Evolutionary conservation across 2,113 vertebrate species (phyloP).

Genomic region (Heteronetta atricapilla): DNA sequence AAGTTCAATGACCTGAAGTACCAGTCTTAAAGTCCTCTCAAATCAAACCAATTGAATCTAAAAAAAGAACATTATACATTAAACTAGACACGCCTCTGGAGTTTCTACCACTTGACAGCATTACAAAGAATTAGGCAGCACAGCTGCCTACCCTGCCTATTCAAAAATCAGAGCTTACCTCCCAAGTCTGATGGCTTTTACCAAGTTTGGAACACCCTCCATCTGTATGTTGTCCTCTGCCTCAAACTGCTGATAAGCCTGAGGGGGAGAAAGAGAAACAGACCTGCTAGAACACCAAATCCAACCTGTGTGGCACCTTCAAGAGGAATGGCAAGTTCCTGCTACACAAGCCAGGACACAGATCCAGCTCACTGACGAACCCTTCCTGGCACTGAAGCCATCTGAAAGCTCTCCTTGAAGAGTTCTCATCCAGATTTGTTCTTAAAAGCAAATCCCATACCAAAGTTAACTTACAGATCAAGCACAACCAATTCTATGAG

Average conservation of each 20-base stretch:
- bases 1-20: background rate
- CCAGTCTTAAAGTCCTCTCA: background rate
- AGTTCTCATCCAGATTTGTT: conserved; percentile 6
- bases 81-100: background rate
- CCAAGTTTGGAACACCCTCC: conserved; percentile 82
- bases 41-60: background rate
- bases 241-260: conserved; percentile 82
- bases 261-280: conserved; percentile 82
- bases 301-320: conserved; percentile 63
- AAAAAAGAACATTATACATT: background rate
- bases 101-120: background rate
- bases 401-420: conserved; percentile 27
- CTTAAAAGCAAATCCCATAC: conserved; percentile 19
- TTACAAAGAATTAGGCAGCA: background rate
- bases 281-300: conserved; percentile 77
- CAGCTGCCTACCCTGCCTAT: conserved; percentile 60
- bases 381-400: conserved; percentile 17
- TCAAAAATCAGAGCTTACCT: conserved; percentile 79
- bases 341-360: conserved; percentile 40
- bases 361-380: background rate
- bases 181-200: conserved; percentile 79
- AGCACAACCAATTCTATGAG: background rate
- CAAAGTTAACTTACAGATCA: background rate
- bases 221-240: conserved; percentile 81
- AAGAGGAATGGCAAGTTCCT: conserved; percentile 57